Percentiles rank a stretch among this genome's conserved stretches.
phyloP scores from a whole-genome alignment of 1,140 invertebrate genomes.

The Apis laboriosa region DNA sequence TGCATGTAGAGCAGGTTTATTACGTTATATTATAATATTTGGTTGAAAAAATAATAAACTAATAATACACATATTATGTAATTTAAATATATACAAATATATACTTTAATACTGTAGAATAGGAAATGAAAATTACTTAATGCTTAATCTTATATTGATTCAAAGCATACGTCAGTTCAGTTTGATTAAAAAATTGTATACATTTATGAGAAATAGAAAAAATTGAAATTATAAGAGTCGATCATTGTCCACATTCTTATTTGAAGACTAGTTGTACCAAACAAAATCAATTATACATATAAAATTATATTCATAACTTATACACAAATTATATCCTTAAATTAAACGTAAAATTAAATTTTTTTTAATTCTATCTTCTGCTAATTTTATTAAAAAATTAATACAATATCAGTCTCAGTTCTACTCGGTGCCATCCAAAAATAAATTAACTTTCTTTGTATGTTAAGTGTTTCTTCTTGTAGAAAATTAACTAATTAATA shows the following conservation, averaged over 20 bases:
- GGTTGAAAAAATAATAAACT: conserved; percentile 43
- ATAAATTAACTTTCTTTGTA: conserved; percentile 39
- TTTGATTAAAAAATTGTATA: conserved; percentile 8
- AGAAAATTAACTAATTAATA: conserved; percentile 43
- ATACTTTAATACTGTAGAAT: conserved; percentile 50
- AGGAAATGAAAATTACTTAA: conserved; percentile 42
- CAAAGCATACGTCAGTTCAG: conserved; percentile 8
- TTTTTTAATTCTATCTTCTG: conserved; percentile 4
- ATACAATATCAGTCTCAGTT: conserved; percentile 51
- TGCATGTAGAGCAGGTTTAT: conserved; percentile 18
- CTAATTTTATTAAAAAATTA: conserved; percentile 34
- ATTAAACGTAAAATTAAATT: conserved; percentile 29
- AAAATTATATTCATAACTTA: conserved; percentile 8
- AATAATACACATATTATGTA: conserved; percentile 31
- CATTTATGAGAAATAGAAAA: neutral
- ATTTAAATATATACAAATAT: conserved; percentile 40
- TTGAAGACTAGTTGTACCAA: conserved; percentile 45
- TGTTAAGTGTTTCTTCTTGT: conserved; percentile 25
- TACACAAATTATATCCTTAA: neutral
- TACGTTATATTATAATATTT: conserved; percentile 44
- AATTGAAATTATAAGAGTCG: conserved; percentile 20
- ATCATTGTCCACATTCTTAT: neutral
- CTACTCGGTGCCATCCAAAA: conserved; percentile 45
- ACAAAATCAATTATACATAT: conserved; percentile 31
- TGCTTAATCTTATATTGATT: conserved; percentile 16